Evolutionary conservation across 2,113 vertebrate species (phyloP), one percentile per base, ranked within the genome.

Genomic region (Setophaga kirtlandii): DNA sequence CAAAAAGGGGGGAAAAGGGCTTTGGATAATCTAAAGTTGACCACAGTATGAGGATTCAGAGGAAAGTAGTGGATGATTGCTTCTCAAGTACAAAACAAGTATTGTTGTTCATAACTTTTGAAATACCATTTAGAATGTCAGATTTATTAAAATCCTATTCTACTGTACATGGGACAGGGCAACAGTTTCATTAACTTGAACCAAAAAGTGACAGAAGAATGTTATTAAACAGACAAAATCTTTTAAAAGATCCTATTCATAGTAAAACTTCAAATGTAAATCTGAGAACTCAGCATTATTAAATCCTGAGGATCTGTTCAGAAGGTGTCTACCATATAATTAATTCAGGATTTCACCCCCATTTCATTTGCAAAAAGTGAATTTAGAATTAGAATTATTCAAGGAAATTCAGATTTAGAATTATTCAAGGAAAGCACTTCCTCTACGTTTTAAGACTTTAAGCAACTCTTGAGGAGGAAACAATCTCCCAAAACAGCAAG

Each of bases 341-440:
- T 83, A n/a, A 80, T 87, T 91, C 42, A 74, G 64, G 52, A 85
- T 58, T 85, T 75, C 60, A 56, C n/a, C 16, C 16, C 7, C 39
- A 82, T 62, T 91, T 94, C 81, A 69, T 37, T 83, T 85, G 63
- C 58, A 87, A 92, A 92, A 91, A 82, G n/a, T 53, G 28, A 53
- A 30, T 53, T 53, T 27, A 75, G 62, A 89, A 76, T 42, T 50
- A 65, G 74, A 95, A 87, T 83, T 80, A 63, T 91, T 69, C 63
- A 69, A 83, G n/a, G 55, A 94, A 87, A 87, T 27, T 50, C 31
- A 81, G 62, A 89, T 79, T 42, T 47, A 64, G 74, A 94, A 87
- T 83, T 79, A 63, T 90, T 73, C 67, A 69, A 83, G 31, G 50
- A 95, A 87, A 88, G 55, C 30, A 50, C 5, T 90, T 85, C 33